A percentile compares a stretch with the other conserved stretches of the same genome.
Conservation (phyloP, 2,797 vertebrate genomes). For the Fratercula arctica region DNA sequence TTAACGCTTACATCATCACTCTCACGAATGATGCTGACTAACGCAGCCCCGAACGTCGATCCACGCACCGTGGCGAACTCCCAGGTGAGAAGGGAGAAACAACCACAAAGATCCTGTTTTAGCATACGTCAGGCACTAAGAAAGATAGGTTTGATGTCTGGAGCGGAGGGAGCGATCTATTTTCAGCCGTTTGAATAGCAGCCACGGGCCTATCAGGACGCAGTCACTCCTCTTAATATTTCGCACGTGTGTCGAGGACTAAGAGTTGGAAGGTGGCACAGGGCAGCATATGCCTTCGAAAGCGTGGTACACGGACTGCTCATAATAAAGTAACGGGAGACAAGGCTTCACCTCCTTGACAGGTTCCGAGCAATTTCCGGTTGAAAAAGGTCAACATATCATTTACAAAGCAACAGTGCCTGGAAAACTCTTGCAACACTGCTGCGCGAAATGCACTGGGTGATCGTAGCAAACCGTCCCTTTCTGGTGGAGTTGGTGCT, state of each 20-base stretch:
- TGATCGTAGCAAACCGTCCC: background rate
- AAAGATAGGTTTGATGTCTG: background rate
- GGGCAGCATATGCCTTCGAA: background rate
- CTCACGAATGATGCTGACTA: constrained; percentile 27
- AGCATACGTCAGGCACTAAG: background rate
- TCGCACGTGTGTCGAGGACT: background rate
- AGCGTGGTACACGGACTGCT: background rate
- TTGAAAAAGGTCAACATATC: background rate
- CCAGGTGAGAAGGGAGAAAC: background rate
- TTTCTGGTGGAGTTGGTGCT: background rate
- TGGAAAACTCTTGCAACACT: constrained; percentile 4
- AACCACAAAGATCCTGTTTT: background rate
- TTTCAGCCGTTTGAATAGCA: background rate
- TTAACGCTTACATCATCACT: constrained; percentile 38
- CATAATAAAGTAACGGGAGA: background rate
- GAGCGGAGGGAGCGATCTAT: constrained; percentile 3
- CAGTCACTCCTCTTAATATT: background rate
- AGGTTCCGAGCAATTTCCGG: background rate
- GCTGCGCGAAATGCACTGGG: fast-evolving
- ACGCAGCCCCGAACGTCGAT: constrained; percentile 36
- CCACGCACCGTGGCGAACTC: background rate
- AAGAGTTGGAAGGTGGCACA: background rate
- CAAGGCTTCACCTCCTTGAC: background rate
- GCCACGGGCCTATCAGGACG: background rate
- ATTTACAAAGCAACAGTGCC: background rate